Evolutionary conservation across 2,797 vertebrate genomes (phyloP).

Genomic region (Champsocephalus gunnari): DNA sequence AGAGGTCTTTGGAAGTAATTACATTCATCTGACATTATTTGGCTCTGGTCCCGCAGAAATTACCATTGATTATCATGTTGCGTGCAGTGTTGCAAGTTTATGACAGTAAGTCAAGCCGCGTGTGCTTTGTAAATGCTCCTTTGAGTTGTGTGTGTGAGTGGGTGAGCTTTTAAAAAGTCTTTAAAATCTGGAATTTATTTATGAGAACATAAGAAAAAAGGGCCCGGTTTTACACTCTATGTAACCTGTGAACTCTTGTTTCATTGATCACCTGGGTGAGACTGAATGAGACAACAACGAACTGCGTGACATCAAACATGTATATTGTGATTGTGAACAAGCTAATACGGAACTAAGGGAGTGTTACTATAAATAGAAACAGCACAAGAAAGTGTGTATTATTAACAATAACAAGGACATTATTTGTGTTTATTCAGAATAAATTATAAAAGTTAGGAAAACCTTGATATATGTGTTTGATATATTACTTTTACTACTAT

Average conservation of each 20-base stretch:
- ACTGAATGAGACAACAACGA: background rate
- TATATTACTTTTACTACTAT: too few relatives aligned
- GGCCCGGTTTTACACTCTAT: constrained; percentile 30
- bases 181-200: constrained; percentile 54
- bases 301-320: constrained; percentile 8
- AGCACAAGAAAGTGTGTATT: background rate
- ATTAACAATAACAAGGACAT: background rate
- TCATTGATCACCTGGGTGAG: constrained; percentile 8
- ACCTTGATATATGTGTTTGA: too few relatives aligned
- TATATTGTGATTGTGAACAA: background rate
- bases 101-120: constrained; percentile 22
- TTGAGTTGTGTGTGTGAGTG: constrained; percentile 15
- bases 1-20: constrained; percentile 11
- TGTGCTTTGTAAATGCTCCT: constrained; percentile 42
- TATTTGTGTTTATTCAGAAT: too few relatives aligned
- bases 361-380: background rate
- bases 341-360: background rate
- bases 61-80: constrained; percentile 54
- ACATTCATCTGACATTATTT: constrained; percentile 26
- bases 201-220: constrained; percentile 25
- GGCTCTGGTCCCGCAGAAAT: constrained; percentile 47
- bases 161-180: constrained; percentile 46
- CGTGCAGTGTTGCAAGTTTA: constrained; percentile 24
- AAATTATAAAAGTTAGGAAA: too few relatives aligned
- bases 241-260: constrained; percentile 30